Conservation (phyloP, 2,888 invertebrate species). For the Eremobia ochroleuca region DNA sequence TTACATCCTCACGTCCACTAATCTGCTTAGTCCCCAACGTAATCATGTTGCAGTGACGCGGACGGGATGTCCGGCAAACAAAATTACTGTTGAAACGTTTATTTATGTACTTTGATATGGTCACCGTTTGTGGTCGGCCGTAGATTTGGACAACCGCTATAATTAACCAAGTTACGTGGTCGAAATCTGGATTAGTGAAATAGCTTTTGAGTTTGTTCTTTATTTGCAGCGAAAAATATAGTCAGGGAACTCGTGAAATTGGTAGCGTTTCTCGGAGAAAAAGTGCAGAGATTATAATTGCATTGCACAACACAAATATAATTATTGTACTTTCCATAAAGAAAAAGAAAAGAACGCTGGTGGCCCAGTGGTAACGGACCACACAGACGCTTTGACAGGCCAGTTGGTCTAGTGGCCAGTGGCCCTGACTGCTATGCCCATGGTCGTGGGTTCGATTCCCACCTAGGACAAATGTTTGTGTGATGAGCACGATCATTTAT, state of each 20-base stretch:
- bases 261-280: not conserved
- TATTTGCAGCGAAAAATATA: not conserved
- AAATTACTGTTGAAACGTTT: slow-evolving; percentile 26
- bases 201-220: not conserved
- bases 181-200: not conserved
- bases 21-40: slow-evolving; percentile 57
- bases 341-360: too few species aligned
- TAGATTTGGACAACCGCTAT: slow-evolving; percentile 11
- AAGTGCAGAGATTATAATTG: too few species aligned
- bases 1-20: slow-evolving; percentile 51
- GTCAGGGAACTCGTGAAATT: not conserved
- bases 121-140: slow-evolving; percentile 5
- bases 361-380: too few species aligned
- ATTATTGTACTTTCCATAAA: too few species aligned
- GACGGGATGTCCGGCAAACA: slow-evolving; percentile 11
- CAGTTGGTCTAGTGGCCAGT: too few species aligned
- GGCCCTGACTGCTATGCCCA: too few species aligned
- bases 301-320: not conserved
- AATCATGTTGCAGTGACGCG: slow-evolving; percentile 51
- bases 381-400: too few species aligned
- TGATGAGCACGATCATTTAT: too few species aligned
- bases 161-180: slow-evolving; percentile 11
- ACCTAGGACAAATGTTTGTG: too few species aligned
- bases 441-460: too few species aligned
- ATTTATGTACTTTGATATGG: slow-evolving; percentile 7